phyloP scores from a whole-genome alignment of 2,888 invertebrate species.

The Sphecodes monilicornis region DNA sequence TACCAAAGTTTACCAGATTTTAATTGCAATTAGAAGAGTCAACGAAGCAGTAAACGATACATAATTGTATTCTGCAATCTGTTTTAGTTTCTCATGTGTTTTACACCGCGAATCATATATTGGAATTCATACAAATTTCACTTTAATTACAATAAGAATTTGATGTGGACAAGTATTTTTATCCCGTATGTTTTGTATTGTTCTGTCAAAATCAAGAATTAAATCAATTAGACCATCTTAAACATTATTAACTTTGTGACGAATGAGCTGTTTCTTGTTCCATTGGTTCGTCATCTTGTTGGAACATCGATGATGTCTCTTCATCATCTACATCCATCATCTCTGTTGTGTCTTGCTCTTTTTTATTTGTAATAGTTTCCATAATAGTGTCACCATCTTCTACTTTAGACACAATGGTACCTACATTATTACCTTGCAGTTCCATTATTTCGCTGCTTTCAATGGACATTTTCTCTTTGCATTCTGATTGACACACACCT shows the following conservation, averaged over 20 bases:
- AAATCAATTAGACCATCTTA: conserved; percentile 45
- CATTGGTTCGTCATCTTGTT: conserved; percentile 82
- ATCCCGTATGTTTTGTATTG: conserved; percentile 39
- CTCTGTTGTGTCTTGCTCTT: conserved; percentile 68
- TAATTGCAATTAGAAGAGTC: conserved; percentile 44
- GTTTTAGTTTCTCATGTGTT: conserved; percentile 25
- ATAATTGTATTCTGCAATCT: conserved; percentile 24
- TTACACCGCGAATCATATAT: conserved; percentile 31
- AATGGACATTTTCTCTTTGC: conserved; percentile 40
- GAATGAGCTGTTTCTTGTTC: conserved; percentile 79
- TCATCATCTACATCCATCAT: conserved; percentile 82
- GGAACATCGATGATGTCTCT: conserved; percentile 71
- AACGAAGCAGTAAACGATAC: conserved; percentile 49
- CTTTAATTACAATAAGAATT: conserved; percentile 30
- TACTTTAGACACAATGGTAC: conserved; percentile 44
- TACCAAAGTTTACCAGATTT: conserved; percentile 52
- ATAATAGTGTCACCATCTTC: conserved; percentile 51
- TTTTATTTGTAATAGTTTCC: conserved; percentile 58
- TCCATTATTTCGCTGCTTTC: conserved; percentile 37
- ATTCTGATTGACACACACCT: conserved; percentile 28
- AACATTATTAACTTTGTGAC: conserved; percentile 79
- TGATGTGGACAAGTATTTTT: conserved; percentile 35
- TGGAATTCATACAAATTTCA: conserved; percentile 49
- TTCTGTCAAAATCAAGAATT: conserved; percentile 51
- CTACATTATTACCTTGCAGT: conserved; percentile 49